Conservation (phyloP, 2,113 vertebrate genomes). For the Hippoglossus stenolepis region DNA sequence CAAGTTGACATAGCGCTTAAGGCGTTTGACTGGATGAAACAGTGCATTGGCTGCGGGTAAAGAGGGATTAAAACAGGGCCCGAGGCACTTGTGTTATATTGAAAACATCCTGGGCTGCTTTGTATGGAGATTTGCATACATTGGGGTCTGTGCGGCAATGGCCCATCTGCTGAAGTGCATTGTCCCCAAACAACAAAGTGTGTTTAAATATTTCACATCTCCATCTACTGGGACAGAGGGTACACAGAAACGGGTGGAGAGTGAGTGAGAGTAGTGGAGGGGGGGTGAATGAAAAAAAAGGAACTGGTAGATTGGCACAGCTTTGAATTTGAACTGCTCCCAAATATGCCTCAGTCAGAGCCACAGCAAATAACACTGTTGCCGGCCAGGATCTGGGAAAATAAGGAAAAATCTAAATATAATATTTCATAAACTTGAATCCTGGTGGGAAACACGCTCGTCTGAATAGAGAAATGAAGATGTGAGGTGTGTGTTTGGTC, state of each 20-base stretch:
- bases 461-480: conserved; percentile 30
- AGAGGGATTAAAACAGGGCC: conserved; percentile 95
- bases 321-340: conserved; percentile 85
- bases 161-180: conserved; percentile 94
- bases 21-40: conserved; percentile 98
- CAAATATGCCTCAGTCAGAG: conserved; percentile 83
- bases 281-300: conserved; percentile 61
- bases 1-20: conserved; percentile 93
- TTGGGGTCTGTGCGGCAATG: conserved; percentile 85
- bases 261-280: conserved; percentile 66
- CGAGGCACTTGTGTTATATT: conserved; percentile 93
- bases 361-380: conserved; percentile 81
- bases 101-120: conserved; percentile 95
- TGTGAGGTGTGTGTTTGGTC: conserved; percentile 28
- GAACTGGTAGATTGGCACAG: conserved; percentile 80
- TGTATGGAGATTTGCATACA: conserved; percentile 93
- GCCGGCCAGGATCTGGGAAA: conserved; percentile 73
- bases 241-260: conserved; percentile 53
- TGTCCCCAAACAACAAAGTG: conserved; percentile 93
- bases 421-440: conserved; percentile 63
- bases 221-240: conserved; percentile 80
- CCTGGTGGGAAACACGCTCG: conserved; percentile 1
- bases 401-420: conserved; percentile 78
- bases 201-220: conserved; percentile 89
- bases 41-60: conserved; percentile 89